phyloP scores from a whole-genome alignment of 2,888 invertebrate species.

The Leptarthrus brevirostris region DNA sequence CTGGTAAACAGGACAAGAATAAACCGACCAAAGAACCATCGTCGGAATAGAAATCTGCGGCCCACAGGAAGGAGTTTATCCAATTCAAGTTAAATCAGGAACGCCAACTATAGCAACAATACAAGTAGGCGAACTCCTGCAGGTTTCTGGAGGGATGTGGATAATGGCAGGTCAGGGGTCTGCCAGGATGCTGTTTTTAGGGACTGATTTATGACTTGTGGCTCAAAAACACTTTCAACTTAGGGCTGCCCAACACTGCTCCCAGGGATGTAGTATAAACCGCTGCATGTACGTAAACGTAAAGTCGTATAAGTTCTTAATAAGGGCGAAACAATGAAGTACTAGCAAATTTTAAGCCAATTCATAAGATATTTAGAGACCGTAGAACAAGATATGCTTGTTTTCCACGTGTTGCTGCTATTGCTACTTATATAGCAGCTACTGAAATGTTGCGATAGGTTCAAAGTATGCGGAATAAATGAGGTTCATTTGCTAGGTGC shows the following conservation, averaged over 20 bases:
- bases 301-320: not conserved
- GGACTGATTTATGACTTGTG: conserved; percentile 43
- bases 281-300: not conserved
- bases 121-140: not conserved
- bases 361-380: not conserved
- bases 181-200: conserved; percentile 19
- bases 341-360: not conserved
- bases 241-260: conserved; percentile 23
- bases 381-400: not conserved
- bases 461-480: conserved; percentile 1
- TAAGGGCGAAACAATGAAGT: not conserved
- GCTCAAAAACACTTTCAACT: conserved; percentile 23
- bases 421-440: not conserved
- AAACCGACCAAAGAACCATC: conserved; percentile 27
- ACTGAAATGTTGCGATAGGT: not conserved
- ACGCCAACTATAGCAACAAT: conserved; percentile 29
- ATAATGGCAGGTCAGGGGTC: conserved; percentile 13
- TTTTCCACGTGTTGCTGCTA: not conserved
- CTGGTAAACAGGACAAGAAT: conserved; percentile 44
- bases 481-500: conserved; percentile 9
- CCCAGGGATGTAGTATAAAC: not conserved
- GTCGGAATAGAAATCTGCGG: conserved; percentile 26
- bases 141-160: not conserved
- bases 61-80: conserved; percentile 43
- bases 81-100: conserved; percentile 40